These are phyloP conservation scores for Phyllostomus hastatus DNA, from an alignment of 2,113 vertebrate species.

Conservation along the genomic window DNA sequence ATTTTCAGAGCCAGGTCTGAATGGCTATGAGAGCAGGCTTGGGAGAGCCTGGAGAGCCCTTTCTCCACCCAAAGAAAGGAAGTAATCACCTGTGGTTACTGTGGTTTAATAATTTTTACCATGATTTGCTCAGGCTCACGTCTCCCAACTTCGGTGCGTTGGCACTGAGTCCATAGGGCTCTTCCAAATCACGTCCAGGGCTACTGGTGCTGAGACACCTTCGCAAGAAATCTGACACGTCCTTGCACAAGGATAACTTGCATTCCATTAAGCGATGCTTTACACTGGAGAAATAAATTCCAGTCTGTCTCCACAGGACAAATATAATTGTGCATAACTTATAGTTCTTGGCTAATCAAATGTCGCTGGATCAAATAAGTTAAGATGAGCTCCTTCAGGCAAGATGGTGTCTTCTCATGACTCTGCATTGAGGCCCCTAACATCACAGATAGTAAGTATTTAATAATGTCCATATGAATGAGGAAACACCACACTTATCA, in stretches of 20 bases:
- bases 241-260: background rate
- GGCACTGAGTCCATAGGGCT: background rate
- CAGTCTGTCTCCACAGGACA: background rate
- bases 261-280: background rate
- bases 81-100: background rate
- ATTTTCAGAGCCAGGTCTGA: background rate
- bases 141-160: background rate
- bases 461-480: background rate
- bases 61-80: background rate
- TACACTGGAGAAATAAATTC: background rate
- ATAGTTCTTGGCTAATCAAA: background rate
- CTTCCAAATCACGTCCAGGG: background rate
- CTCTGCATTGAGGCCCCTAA: background rate
- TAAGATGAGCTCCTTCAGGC: background rate
- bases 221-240: background rate
- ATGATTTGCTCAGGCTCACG: accelerated
- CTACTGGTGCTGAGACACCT: background rate
- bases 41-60: background rate
- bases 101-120: background rate
- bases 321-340: background rate
- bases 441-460: background rate
- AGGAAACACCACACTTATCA: background rate
- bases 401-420: background rate
- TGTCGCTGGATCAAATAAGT: background rate
- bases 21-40: background rate